Conservation (phyloP, 1,140 invertebrate species). For the Thaumetopoea pityocampa region DNA sequence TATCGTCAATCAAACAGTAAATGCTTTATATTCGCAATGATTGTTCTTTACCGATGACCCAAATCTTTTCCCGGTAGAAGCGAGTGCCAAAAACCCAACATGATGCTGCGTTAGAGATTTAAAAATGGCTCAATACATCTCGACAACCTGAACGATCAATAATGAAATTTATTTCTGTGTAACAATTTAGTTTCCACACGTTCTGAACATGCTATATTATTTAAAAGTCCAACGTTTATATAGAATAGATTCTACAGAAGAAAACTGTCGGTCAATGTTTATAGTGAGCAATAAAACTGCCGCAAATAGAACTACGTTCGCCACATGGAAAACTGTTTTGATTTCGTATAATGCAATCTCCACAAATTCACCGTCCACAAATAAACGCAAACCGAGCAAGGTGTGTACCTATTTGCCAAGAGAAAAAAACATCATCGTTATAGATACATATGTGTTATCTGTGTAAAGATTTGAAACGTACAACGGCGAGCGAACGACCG, state of each 20-base stretch:
- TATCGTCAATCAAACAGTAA: no score
- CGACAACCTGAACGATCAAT: conserved; percentile 6
- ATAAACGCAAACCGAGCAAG: conserved; percentile 45
- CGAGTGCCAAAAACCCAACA: conserved; percentile 36
- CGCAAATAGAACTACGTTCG: no score
- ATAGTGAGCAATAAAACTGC: no score
- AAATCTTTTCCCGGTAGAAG: conserved; percentile 29
- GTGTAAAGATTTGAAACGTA: conserved; percentile 24
- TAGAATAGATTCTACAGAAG: no score
- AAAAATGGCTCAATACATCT: conserved; percentile 26
- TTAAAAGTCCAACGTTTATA: conserved; percentile 10
- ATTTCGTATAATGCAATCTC: conserved; percentile 11
- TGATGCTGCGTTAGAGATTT: conserved; percentile 18
- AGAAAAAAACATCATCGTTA: conserved; percentile 39
- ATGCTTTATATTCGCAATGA: conserved; percentile 14
- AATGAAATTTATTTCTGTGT: no score
- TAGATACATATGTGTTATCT: conserved; percentile 25
- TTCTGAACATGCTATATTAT: no score
- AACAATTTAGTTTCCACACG: no score
- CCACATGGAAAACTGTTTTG: no score
- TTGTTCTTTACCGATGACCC: conserved; percentile 42
- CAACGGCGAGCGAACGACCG: conserved; percentile 22
- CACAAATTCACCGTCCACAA: conserved; percentile 30
- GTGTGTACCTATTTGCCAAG: conserved; percentile 56
- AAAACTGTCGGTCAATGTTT: no score